phyloP scores from a whole-genome alignment of 2,888 invertebrate species.

The Machimus atricapillus region DNA sequence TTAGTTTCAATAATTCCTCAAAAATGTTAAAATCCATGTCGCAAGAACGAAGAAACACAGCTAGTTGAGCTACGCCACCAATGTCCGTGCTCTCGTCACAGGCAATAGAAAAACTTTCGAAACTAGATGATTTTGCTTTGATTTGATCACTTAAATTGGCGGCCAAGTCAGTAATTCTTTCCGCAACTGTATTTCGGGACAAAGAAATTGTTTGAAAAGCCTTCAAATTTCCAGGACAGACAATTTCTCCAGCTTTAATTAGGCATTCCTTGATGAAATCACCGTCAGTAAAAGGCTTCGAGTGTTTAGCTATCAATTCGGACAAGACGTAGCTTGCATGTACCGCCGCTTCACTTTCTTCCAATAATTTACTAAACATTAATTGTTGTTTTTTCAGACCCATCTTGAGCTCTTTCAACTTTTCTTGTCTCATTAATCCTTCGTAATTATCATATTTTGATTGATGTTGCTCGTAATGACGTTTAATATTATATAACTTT shows the following conservation, averaged over 20 bases:
- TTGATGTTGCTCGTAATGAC: slow-evolving; percentile 48
- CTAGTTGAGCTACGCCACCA: slow-evolving; percentile 40
- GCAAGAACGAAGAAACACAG: slow-evolving; percentile 46
- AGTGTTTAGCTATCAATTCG: too few relatives aligned
- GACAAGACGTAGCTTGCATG: too few relatives aligned
- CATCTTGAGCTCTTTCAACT: slow-evolving; percentile 48
- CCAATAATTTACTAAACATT: not conserved
- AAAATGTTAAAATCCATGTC: slow-evolving; percentile 46
- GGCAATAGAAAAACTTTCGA: slow-evolving; percentile 47
- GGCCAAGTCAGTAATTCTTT: too few relatives aligned
- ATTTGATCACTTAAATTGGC: not conserved
- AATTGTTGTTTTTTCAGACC: slow-evolving; percentile 48
- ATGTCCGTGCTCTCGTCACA: slow-evolving; percentile 47
- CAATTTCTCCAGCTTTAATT: too few relatives aligned
- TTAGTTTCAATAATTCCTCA: slow-evolving; percentile 46
- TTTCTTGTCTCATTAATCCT: slow-evolving; percentile 49
- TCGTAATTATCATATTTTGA: slow-evolving; percentile 49
- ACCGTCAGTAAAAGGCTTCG: too few relatives aligned
- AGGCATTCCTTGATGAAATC: too few relatives aligned
- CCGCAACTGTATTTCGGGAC: too few relatives aligned
- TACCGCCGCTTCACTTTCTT: too few relatives aligned
- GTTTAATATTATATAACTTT: slow-evolving; percentile 47
- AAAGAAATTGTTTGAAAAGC: too few relatives aligned
- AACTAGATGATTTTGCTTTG: slow-evolving; percentile 47
- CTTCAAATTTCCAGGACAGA: too few relatives aligned